Percentiles rank a stretch among this genome's conserved stretches.
Conservation (phyloP, 1,140 invertebrate genomes). For the Condylostylus longicornis region DNA sequence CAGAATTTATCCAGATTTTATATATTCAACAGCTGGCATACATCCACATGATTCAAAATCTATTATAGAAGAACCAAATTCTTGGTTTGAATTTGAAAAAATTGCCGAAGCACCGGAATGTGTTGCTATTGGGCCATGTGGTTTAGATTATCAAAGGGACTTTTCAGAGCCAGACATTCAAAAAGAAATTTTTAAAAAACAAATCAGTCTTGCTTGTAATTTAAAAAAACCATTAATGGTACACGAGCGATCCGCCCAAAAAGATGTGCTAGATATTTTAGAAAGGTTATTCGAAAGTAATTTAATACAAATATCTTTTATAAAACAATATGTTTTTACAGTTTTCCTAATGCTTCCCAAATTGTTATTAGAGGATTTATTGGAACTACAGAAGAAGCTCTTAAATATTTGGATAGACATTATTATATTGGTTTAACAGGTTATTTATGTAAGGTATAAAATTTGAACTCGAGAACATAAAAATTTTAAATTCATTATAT, state of each 20-base stretch:
- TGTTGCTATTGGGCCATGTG: slow-evolving; percentile 87
- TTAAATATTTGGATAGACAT: slow-evolving; percentile 72
- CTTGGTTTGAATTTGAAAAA: slow-evolving; percentile 50
- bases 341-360: slow-evolving; percentile 50
- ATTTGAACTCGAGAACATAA: neutral
- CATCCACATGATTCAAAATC: slow-evolving; percentile 93
- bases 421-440: slow-evolving; percentile 78
- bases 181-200: slow-evolving; percentile 73
- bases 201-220: slow-evolving; percentile 72
- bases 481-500: slow-evolving; percentile 5
- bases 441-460: slow-evolving; percentile 31
- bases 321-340: slow-evolving; percentile 6
- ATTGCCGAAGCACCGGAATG: slow-evolving; percentile 71
- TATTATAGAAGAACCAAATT: slow-evolving; percentile 62
- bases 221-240: slow-evolving; percentile 79
- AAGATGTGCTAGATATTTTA: slow-evolving; percentile 54
- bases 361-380: slow-evolving; percentile 88
- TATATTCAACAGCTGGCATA: slow-evolving; percentile 89
- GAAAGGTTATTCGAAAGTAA: slow-evolving; percentile 26
- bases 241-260: slow-evolving; percentile 80
- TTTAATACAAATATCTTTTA: neutral
- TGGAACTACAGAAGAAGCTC: slow-evolving; percentile 69
- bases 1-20: slow-evolving; percentile 70
- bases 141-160: slow-evolving; percentile 85
- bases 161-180: slow-evolving; percentile 82